phyloP scores from a whole-genome alignment of 2,888 invertebrate species.

The Linnaemya tessellans region DNA sequence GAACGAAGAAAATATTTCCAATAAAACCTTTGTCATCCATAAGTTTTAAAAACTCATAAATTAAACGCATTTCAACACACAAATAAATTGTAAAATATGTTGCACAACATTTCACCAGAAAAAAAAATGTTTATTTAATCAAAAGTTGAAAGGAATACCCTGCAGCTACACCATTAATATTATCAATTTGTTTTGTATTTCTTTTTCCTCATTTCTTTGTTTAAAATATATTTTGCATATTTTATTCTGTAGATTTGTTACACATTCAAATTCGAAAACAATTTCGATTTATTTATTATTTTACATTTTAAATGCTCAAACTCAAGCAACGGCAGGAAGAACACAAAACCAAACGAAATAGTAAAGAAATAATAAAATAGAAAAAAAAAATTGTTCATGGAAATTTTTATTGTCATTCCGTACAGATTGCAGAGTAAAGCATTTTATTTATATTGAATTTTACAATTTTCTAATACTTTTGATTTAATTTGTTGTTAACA shows the following conservation, averaged over 20 bases:
- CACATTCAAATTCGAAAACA: slow-evolving; percentile 53
- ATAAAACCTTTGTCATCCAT: not conserved
- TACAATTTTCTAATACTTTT: slow-evolving; percentile 52
- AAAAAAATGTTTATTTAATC: slow-evolving; percentile 35
- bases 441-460: slow-evolving; percentile 57
- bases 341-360: slow-evolving; percentile 13
- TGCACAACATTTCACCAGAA: not conserved
- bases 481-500: slow-evolving; percentile 50
- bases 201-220: not conserved
- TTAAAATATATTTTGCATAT: slow-evolving; percentile 34
- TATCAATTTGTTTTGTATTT: slow-evolving; percentile 14
- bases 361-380: slow-evolving; percentile 2
- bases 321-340: slow-evolving; percentile 17
- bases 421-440: slow-evolving; percentile 13
- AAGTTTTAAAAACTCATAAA: not conserved
- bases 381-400: slow-evolving; percentile 55
- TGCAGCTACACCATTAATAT: slow-evolving; percentile 30
- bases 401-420: slow-evolving; percentile 66
- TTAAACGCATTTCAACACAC: not conserved
- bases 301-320: slow-evolving; percentile 5
- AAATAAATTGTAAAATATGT: not conserved
- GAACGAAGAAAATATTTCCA: no score
- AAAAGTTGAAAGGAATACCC: slow-evolving; percentile 31
- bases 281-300: slow-evolving; percentile 59
- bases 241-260: slow-evolving; percentile 45